These are phyloP conservation scores for Cosmopolites sordidus DNA, from an alignment of 2,888 invertebrate species.

Conservation along the genomic window DNA sequence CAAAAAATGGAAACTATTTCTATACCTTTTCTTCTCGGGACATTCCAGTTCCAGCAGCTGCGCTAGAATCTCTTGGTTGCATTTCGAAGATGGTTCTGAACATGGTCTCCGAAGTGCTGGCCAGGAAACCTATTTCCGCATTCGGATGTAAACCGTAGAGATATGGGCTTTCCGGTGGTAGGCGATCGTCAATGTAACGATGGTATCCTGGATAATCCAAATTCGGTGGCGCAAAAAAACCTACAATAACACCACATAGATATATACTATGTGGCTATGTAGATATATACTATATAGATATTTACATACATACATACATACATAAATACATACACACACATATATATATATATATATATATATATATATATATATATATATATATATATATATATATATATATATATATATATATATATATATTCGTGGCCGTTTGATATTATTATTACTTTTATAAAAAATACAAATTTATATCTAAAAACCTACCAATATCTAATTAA, in stretches of 20 bases:
- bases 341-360: neutral
- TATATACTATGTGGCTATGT: neutral
- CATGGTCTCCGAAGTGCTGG: constrained; percentile 77
- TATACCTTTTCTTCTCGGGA: constrained; percentile 76
- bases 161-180: constrained; percentile 85
- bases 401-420: constrained; percentile 2
- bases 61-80: constrained; percentile 80
- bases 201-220: constrained; percentile 85
- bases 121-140: constrained; percentile 91
- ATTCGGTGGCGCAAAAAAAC: constrained; percentile 84
- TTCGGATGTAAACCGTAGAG: constrained; percentile 92
- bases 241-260: constrained; percentile 37
- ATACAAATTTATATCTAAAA: too few relatives aligned
- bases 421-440: too few relatives aligned
- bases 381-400: constrained; percentile 1
- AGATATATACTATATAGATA: too few relatives aligned
- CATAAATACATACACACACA: too few relatives aligned
- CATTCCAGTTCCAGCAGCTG: constrained; percentile 62
- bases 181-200: constrained; percentile 76
- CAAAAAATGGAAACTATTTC: neutral
- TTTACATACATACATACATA: too few relatives aligned
- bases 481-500: too few relatives aligned
- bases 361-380: constrained; percentile 1
- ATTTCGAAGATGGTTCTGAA: constrained; percentile 84
- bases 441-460: too few relatives aligned